These are phyloP conservation scores for Microtus montanus DNA, from an alignment of 2,113 vertebrate genomes.

Conservation along the genomic window DNA sequence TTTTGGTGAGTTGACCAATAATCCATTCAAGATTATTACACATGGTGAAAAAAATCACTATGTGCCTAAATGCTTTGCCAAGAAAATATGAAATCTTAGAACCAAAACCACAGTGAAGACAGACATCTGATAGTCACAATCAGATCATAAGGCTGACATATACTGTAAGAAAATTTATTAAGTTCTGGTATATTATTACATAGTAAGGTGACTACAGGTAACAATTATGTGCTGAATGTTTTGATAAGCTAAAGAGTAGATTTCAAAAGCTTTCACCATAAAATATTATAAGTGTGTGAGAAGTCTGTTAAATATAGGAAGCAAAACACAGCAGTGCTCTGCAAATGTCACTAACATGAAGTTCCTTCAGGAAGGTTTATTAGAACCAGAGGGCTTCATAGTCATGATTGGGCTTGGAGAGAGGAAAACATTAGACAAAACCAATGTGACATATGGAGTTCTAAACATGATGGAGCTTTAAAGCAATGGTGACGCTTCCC, in stretches of 20 bases:
- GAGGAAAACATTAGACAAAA: not conserved
- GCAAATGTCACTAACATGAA: not conserved
- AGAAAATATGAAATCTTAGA: slow-evolving; percentile 8
- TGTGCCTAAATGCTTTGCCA: not conserved
- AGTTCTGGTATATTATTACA: not conserved
- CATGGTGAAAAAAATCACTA: not conserved
- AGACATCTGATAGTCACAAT: not conserved
- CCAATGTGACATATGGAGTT: not conserved
- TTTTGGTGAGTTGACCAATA: not conserved
- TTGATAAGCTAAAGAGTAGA: not conserved
- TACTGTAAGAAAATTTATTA: not conserved
- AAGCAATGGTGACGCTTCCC: not conserved
- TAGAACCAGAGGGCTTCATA: not conserved
- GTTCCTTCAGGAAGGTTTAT: not conserved
- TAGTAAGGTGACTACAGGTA: not conserved
- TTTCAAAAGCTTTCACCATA: not conserved
- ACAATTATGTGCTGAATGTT: not conserved
- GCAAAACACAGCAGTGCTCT: not conserved
- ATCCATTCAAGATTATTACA: not conserved
- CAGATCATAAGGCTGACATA: not conserved
- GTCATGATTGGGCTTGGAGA: not conserved
- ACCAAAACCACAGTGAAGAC: not conserved
- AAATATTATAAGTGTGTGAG: not conserved
- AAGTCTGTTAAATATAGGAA: not conserved
- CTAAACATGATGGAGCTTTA: not conserved